Evolutionary conservation across 2,888 invertebrate genomes (phyloP).

Genomic region (Anticlea derivata): DNA sequence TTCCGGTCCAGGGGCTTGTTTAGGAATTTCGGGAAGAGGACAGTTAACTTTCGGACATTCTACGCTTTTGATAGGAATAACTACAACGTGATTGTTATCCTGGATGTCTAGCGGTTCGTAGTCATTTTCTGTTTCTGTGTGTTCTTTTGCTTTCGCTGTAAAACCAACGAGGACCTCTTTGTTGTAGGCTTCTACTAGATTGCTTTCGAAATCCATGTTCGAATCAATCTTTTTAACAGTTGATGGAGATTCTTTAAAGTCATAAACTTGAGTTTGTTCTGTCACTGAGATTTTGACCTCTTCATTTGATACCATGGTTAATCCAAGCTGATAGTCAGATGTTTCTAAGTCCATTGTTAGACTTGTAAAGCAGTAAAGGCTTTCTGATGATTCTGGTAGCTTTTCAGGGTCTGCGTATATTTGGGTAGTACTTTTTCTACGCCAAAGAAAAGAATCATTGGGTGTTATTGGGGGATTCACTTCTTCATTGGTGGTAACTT

Average conservation of each 20-base stretch:
- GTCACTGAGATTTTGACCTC: slow-evolving; percentile 44
- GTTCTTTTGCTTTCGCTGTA: slow-evolving; percentile 59
- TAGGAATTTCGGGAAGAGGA: slow-evolving; percentile 78
- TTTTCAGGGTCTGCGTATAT: slow-evolving; percentile 71
- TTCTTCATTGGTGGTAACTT: slow-evolving; percentile 55
- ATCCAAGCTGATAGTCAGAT: slow-evolving; percentile 11
- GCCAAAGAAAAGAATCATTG: slow-evolving; percentile 87
- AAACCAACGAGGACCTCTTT: slow-evolving; percentile 69
- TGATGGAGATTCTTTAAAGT: slow-evolving; percentile 51
- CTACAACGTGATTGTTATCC: slow-evolving; percentile 58
- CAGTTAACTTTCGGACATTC: slow-evolving; percentile 76
- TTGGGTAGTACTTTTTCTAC: slow-evolving; percentile 74
- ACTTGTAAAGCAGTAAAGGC: slow-evolving; percentile 63
- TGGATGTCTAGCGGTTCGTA: slow-evolving; percentile 75
- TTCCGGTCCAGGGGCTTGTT: slow-evolving; percentile 42
- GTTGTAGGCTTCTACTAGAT: slow-evolving; percentile 74
- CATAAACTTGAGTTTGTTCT: slow-evolving; percentile 51
- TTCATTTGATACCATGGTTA: slow-evolving; percentile 47
- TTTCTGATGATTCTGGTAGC: slow-evolving; percentile 51
- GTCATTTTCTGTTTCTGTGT: slow-evolving; percentile 64
- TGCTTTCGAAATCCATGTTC: slow-evolving; percentile 72
- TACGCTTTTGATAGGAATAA: slow-evolving; percentile 62
- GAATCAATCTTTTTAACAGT: slow-evolving; percentile 44
- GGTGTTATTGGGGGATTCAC: slow-evolving; percentile 77
- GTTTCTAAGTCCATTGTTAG: slow-evolving; percentile 54